These are phyloP conservation scores for Lampropteryx suffumata DNA, from an alignment of 2,888 invertebrate species.

Conservation along the genomic window DNA sequence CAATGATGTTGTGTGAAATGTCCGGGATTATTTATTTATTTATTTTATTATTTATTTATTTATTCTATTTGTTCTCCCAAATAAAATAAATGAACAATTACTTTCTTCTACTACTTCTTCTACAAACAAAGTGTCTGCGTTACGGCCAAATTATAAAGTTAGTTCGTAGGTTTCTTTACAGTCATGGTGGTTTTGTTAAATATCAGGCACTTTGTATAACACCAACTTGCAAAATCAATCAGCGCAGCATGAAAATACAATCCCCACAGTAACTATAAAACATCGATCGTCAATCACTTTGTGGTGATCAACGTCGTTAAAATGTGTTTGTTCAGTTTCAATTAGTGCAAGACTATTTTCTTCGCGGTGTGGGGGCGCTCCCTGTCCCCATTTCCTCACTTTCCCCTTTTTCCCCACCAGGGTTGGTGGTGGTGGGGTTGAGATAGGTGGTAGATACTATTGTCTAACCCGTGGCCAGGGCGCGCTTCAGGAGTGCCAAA, in stretches of 20 bases:
- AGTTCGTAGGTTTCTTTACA: too few species aligned
- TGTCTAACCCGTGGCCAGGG: constrained; percentile 36
- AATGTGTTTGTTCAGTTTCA: constrained; percentile 63
- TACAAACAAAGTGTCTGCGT: too few species aligned
- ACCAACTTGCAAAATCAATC: not conserved
- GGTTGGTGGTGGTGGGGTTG: constrained; percentile 63
- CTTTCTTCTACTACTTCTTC: too few species aligned
- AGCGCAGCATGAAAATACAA: constrained; percentile 11
- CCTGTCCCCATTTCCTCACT: constrained; percentile 63
- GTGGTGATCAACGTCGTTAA: constrained; percentile 44
- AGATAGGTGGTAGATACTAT: constrained; percentile 34
- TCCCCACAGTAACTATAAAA: not conserved
- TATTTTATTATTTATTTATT: too few species aligned
- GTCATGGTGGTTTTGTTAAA: too few species aligned
- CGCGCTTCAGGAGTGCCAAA: constrained; percentile 45
- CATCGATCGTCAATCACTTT: constrained; percentile 10
- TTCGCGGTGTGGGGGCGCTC: constrained; percentile 74
- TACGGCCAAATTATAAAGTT: too few species aligned
- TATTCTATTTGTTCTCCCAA: too few species aligned
- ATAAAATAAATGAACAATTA: too few species aligned
- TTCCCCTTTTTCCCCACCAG: constrained; percentile 57
- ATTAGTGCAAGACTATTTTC: constrained; percentile 78
- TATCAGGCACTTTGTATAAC: not conserved
- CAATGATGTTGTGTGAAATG: too few species aligned
- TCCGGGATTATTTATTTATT: too few species aligned